Evolutionary conservation across 2,888 invertebrate species (phyloP), one percentile per base, ranked within the genome.

Genomic region (Argyresthia goedartella): DNA sequence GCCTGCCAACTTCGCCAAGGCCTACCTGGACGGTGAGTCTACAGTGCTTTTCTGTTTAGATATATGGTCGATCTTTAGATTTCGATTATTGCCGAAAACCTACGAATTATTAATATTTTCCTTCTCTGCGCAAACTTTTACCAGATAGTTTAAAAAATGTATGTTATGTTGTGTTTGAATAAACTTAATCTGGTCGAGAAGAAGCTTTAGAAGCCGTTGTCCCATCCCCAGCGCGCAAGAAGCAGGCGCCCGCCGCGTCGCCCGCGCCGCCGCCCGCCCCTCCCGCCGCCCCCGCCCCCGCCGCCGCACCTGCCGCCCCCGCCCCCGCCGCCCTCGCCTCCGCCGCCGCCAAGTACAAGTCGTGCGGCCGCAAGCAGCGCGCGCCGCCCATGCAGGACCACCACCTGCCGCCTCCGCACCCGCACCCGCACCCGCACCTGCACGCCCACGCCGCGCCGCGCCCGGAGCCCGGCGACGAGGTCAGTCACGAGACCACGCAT

Each of bases 351-450:
- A 75, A 78, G 69, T 81, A 80, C 73, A 81, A 88, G 73, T n/a
- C n/a, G n/a, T 71, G 86, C 66, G 61, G 80, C 60, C 81, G 86
- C 63, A 87, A 85, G 63, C 79, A 79, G 60, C 77, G 82, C 55
- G 63, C 66, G 57, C 76, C 76, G 59, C 76, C 80, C 54, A 71
- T 76, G 8, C 76, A 76, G 67, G 70, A 78, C 63, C 84, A 85
- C 78, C 78, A 86, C 72, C 79, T 86, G 73, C 75, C 82, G 64
- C 85, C 82, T 64, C 84, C 81, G n/a, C n/a, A n/a, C n/a, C n/a
- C n/a, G n/a, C n/a, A n/a, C n/a, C n/a, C n/a, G n/a, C n/a, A n/a
- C n/a, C n/a, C n/a, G n/a, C n/a, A n/a, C 6, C 39, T 39, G 39
- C 39, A 39, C 6, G n/a, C n/a, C n/a, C n/a, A n/a, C n/a, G n/a